These are phyloP conservation scores for Lasioglossum calceatum DNA, from an alignment of 2,888 invertebrate genomes.

Conservation along the genomic window DNA sequence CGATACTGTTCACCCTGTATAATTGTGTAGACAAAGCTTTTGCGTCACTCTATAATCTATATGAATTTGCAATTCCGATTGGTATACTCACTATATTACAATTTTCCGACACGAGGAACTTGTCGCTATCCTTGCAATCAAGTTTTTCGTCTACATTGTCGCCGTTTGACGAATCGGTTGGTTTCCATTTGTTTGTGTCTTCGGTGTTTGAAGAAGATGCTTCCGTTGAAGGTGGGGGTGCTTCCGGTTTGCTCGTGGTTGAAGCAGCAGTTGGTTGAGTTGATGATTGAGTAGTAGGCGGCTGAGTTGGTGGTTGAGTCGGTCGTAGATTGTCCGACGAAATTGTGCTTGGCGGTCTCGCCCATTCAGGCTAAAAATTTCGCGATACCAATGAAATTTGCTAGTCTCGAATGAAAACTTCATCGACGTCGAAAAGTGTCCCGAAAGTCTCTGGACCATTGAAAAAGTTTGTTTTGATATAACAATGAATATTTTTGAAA, in stretches of 20 bases:
- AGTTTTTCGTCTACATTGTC: slow-evolving; percentile 83
- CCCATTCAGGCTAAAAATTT: slow-evolving; percentile 91
- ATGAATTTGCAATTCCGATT: not conserved
- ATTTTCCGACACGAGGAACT: slow-evolving; percentile 86
- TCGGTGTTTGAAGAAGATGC: slow-evolving; percentile 13
- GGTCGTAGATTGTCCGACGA: slow-evolving; percentile 38
- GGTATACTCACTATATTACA: slow-evolving; percentile 85
- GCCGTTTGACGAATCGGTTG: slow-evolving; percentile 56
- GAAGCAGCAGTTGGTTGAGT: not conserved
- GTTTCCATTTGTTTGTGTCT: slow-evolving; percentile 30
- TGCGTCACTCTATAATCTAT: not conserved
- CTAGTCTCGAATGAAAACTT: not conserved
- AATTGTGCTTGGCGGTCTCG: slow-evolving; percentile 90
- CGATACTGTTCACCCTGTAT: no score
- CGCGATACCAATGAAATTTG: not conserved
- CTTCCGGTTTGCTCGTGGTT: slow-evolving; percentile 9
- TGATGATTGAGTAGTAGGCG: slow-evolving; percentile 19
- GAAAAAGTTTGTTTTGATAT: not conserved
- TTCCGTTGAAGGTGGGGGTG: not conserved
- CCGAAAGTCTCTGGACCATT: not conserved
- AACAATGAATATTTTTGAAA: no score
- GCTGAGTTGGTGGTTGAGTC: not conserved
- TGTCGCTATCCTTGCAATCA: slow-evolving; percentile 84
- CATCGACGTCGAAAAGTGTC: not conserved
- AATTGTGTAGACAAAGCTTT: no score